Base-by-base conservation (phyloP, 2,888 invertebrate species). In the Mesoligia furuncula region DNA sequence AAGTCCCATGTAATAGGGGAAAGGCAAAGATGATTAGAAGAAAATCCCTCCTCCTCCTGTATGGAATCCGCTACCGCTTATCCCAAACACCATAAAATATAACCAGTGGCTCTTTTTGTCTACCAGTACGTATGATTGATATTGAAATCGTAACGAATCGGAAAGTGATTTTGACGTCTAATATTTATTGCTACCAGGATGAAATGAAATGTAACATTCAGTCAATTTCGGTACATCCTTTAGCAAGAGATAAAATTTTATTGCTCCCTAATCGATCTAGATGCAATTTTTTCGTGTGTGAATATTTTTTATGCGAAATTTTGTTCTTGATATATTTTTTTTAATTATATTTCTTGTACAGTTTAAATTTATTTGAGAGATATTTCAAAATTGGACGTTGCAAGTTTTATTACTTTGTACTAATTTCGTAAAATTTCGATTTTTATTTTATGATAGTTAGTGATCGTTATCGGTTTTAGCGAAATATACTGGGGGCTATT, bases 71-170 rank as follows among this genome's bases (percentile, higher is more conserved):
- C 90, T 83, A 0, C 11, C 78, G 73, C 88, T 82, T 88, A 69
- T 87, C 45, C 76, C 77, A 86, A 87, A 77, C 2, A 70, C 79
- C 85, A 45, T 48, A 71, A 42, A 89, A 85, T 88, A 85, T 87
- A 90, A 85, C 90, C 91, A 88, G 92, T 91, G 91, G 91, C 92
- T 86, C 88, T 89, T 90, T 90, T 89, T 89, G 85, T 83, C 65
- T 79, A 68, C 61, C 88, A 81, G 87, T 85, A 83, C 85, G 75
- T 87, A 88, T 94, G 95, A 95, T 95, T 95, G 94, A 95, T 95
- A 94, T 94, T 89, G 90, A 91, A 93, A 92, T 93, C 91, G 93
- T 92, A 94, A 93, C 94, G 93, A 95, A 95, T 95, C 89, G 90
- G 89, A 93, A 93, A 94, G 92, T 93, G 92, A 93, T 93, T 91